Evolutionary conservation across 1,140 invertebrate species (phyloP).

Genomic region (Scaptomyza graminum): DNA sequence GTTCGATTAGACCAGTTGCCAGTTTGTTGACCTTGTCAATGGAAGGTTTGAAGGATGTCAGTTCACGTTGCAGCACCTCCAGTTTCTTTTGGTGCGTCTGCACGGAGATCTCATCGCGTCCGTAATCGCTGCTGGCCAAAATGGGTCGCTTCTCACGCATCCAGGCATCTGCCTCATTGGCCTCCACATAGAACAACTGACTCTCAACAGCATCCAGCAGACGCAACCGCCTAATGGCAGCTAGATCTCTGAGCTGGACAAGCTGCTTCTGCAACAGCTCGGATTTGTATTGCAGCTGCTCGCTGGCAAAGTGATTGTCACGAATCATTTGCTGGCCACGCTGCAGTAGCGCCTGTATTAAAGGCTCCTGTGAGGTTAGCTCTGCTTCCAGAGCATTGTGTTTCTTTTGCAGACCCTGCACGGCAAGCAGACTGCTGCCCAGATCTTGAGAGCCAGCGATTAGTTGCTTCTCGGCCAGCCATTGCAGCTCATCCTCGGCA

Average conservation of each 20-base stretch:
- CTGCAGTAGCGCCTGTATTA: constrained; percentile 88
- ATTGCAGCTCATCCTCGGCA: constrained; percentile 93
- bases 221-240: constrained; percentile 88
- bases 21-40: constrained; percentile 88
- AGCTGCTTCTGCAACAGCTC: constrained; percentile 87
- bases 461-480: constrained; percentile 94
- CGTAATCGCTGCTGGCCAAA: constrained; percentile 90
- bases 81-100: constrained; percentile 91
- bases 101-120: constrained; percentile 94
- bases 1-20: constrained; percentile 87
- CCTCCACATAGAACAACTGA: constrained; percentile 95
- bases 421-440: constrained; percentile 91
- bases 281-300: constrained; percentile 85
- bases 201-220: constrained; percentile 93
- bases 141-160: constrained; percentile 92
- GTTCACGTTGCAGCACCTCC: constrained; percentile 91
- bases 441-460: constrained; percentile 91
- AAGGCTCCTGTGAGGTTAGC: constrained; percentile 91
- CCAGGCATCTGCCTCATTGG: constrained; percentile 94
- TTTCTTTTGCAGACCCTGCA: constrained; percentile 98
- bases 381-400: constrained; percentile 94
- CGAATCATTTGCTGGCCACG: constrained; percentile 91
- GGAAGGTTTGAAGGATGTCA: constrained; percentile 88
- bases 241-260: constrained; percentile 88
- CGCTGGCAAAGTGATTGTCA: constrained; percentile 92